Evolutionary conservation across 2,888 invertebrate genomes (phyloP).

Genomic region (Lamproptera curius): DNA sequence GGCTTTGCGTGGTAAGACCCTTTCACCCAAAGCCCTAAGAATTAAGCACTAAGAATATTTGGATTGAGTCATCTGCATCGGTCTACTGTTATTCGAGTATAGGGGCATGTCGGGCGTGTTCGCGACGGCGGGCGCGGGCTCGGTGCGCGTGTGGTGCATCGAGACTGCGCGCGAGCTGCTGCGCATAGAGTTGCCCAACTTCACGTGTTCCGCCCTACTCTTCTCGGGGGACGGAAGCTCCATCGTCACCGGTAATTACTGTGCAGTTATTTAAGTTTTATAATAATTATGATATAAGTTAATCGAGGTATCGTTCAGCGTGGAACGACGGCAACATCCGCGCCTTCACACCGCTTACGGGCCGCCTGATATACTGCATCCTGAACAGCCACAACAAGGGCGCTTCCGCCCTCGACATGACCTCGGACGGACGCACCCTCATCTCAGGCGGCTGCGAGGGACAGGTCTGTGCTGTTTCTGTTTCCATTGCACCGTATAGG

Average conservation of each 20-base stretch:
- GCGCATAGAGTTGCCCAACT: constrained; percentile 91
- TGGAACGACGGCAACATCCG: constrained; percentile 92
- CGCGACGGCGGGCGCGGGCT: constrained; percentile 90
- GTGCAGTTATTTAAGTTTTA: not conserved
- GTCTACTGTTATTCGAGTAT: not conserved
- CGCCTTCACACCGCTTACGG: constrained; percentile 89
- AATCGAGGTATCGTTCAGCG: constrained; percentile 48
- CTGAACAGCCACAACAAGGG: constrained; percentile 94
- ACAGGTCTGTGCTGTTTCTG: too few relatives aligned
- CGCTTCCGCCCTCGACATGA: constrained; percentile 88
- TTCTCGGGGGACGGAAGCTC: constrained; percentile 89
- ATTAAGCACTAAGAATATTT: too few relatives aligned
- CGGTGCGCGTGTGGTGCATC: constrained; percentile 92
- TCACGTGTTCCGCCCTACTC: constrained; percentile 87
- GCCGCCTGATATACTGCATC: constrained; percentile 88
- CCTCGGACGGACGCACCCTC: constrained; percentile 82
- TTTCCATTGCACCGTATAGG: too few relatives aligned
- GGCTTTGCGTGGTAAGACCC: too few relatives aligned
- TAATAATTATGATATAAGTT: not conserved
- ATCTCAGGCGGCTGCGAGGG: constrained; percentile 96
- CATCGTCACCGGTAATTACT: constrained; percentile 82
- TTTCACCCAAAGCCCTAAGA: too few relatives aligned
- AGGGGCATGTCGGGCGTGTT: constrained; percentile 91
- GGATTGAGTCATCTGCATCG: not conserved
- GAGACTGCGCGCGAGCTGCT: constrained; percentile 87